Percentiles rank a stretch among this genome's conserved stretches.
phyloP scores from a whole-genome alignment of 2,888 invertebrate species.

The Drosophila meridiana region DNA sequence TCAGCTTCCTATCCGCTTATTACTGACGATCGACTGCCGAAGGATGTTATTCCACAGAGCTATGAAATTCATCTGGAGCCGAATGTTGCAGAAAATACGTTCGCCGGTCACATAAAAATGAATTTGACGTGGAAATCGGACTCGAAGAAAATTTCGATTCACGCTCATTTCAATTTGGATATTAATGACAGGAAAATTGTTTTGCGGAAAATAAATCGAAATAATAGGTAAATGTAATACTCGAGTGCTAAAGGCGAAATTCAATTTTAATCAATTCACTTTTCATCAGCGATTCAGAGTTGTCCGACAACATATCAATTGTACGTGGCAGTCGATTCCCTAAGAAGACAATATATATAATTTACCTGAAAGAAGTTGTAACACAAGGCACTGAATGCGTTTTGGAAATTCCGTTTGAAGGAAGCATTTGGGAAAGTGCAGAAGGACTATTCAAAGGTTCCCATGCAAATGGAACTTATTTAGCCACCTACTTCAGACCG shows the following conservation, averaged over 20 bases:
- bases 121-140: conserved; percentile 89
- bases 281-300: conserved; percentile 14
- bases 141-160: conserved; percentile 88
- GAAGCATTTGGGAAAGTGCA: conserved; percentile 88
- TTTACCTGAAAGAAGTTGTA: conserved; percentile 87
- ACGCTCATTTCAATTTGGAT: conserved; percentile 88
- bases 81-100: conserved; percentile 88
- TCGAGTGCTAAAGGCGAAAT: conserved; percentile 5
- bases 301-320: conserved; percentile 64
- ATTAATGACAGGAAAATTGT: conserved; percentile 87
- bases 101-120: conserved; percentile 89
- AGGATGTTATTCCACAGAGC: conserved; percentile 88
- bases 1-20: conserved; percentile 89
- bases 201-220: conserved; percentile 79
- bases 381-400: conserved; percentile 87
- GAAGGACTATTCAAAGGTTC: conserved; percentile 90
- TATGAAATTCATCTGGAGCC: conserved; percentile 90
- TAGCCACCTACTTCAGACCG: conserved; percentile 89
- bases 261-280: not conserved
- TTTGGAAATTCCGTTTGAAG: conserved; percentile 88
- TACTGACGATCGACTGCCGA: conserved; percentile 88
- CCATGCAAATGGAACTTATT: conserved; percentile 87
- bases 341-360: conserved; percentile 88
- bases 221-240: conserved; percentile 45
- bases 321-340: conserved; percentile 86